Conservation (phyloP, 2,797 vertebrate species). For the Syngnathus acus region DNA sequence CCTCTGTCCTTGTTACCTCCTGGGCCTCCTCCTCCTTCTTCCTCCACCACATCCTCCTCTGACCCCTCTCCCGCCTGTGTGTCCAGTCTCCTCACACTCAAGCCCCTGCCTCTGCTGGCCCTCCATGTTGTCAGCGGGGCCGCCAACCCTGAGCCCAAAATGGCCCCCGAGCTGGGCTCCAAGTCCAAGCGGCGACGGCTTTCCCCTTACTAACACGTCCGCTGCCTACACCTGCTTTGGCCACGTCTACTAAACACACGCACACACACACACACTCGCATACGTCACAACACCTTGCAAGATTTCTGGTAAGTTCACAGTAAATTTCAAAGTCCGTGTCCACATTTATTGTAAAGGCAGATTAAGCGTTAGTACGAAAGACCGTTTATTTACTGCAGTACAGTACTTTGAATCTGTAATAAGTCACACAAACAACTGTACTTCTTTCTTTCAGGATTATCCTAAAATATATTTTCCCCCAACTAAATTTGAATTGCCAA, state of each 20-base stretch:
- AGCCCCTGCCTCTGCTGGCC: conserved; percentile 96
- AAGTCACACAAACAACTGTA: too few relatives aligned
- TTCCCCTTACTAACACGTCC: conserved; percentile 81
- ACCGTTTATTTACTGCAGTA: too few relatives aligned
- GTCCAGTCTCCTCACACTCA: conserved; percentile 95
- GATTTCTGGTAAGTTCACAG: neutral
- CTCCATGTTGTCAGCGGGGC: conserved; percentile 87
- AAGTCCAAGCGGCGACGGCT: conserved; percentile 91
- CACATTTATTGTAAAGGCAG: too few relatives aligned
- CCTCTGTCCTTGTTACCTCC: conserved; percentile 83
- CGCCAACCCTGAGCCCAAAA: conserved; percentile 74
- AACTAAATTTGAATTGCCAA: neutral
- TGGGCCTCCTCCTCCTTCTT: conserved; percentile 76
- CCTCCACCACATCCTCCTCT: conserved; percentile 78
- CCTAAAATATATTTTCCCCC: too few relatives aligned
- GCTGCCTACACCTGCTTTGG: conserved; percentile 52
- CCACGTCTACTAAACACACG: conserved; percentile 44
- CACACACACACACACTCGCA: conserved; percentile 29
- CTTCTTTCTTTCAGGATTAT: too few relatives aligned
- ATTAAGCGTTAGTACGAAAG: neutral
- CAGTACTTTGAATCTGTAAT: too few relatives aligned
- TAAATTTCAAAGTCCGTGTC: neutral
- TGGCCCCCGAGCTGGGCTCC: conserved; percentile 67
- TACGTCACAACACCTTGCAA: conserved; percentile 37
- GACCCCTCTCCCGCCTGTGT: conserved; percentile 90